Conservation (phyloP, 2,113 vertebrate genomes). For the Clinocottus analis region DNA sequence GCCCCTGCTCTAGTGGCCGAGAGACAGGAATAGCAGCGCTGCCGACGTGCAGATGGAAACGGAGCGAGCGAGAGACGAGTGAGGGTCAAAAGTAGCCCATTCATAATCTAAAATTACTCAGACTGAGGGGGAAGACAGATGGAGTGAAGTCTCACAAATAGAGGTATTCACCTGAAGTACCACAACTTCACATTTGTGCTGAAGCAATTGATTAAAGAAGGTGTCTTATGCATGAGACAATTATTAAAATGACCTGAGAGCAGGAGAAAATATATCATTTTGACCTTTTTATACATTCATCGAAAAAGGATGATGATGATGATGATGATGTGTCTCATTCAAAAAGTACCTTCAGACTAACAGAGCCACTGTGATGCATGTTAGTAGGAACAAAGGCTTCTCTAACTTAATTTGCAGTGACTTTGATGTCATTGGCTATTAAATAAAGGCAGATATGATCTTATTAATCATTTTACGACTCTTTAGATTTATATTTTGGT, state of each 20-base stretch:
- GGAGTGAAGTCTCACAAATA: neutral
- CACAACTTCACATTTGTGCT: neutral
- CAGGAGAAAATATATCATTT: neutral
- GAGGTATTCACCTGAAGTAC: neutral
- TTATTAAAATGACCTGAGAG: neutral
- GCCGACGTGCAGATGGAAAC: slow-evolving; percentile 14
- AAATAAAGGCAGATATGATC: neutral
- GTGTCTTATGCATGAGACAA: too few species aligned
- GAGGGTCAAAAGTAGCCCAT: neutral
- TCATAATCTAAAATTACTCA: neutral
- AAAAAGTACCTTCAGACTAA: neutral
- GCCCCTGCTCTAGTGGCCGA: slow-evolving; percentile 18
- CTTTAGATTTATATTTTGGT: neutral
- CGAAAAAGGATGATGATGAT: neutral
- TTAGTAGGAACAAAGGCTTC: neutral
- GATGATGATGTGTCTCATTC: neutral
- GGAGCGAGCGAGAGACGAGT: neutral
- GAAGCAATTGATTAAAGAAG: neutral
- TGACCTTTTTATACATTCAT: neutral
- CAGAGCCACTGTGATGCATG: neutral
- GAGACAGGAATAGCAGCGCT: slow-evolving; percentile 29
- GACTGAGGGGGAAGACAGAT: neutral
- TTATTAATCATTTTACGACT: neutral
- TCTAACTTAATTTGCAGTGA: neutral
- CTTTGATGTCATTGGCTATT: neutral